These are phyloP conservation scores for Platypus cylindrus DNA, from an alignment of 2,888 invertebrate species.

Conservation along the genomic window DNA sequence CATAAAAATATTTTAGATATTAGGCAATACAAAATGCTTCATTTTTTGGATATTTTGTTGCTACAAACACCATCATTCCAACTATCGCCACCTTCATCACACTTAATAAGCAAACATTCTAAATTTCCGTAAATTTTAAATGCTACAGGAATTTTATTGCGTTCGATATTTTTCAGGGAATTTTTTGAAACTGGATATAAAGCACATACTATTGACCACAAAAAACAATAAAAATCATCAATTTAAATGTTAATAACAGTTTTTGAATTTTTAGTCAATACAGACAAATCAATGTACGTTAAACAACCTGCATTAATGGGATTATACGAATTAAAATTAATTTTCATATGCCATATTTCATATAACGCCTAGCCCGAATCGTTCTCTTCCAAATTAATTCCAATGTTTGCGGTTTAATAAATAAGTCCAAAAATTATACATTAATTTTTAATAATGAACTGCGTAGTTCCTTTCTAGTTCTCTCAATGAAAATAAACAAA, in stretches of 20 bases:
- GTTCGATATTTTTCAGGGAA: conserved; percentile 14
- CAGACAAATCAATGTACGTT: conserved; percentile 19
- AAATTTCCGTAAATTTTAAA: conserved; percentile 3
- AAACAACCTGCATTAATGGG: conserved; percentile 15
- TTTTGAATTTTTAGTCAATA: conserved; percentile 15
- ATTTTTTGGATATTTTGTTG: conserved; percentile 2
- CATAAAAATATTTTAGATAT: conserved; percentile 7
- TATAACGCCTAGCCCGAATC: conserved; percentile 8
- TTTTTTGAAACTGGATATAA: conserved; percentile 3
- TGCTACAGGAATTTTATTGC: conserved; percentile 3
- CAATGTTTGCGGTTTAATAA: conserved; percentile 5
- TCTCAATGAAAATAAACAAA: conserved; percentile 2
- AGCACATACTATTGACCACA: conserved; percentile 5
- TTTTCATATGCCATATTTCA: conserved; percentile 7
- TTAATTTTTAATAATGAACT: conserved; percentile 6
- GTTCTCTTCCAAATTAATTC: conserved; percentile 6
- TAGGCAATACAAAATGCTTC: conserved; percentile 6
- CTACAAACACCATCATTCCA: not conserved
- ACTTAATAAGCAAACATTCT: conserved; percentile 1
- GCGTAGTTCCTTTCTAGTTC: conserved; percentile 5
- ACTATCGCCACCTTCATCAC: too few relatives aligned
- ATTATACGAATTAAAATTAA: conserved; percentile 19
- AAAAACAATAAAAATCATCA: conserved; percentile 14
- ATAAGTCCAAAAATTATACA: conserved; percentile 5
- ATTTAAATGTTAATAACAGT: conserved; percentile 22